A percentile compares a stretch with the other conserved stretches of the same genome.
These are phyloP conservation scores for Xiphophorus hellerii DNA, from an alignment of 2,113 vertebrate genomes.

Conservation along the genomic window DNA sequence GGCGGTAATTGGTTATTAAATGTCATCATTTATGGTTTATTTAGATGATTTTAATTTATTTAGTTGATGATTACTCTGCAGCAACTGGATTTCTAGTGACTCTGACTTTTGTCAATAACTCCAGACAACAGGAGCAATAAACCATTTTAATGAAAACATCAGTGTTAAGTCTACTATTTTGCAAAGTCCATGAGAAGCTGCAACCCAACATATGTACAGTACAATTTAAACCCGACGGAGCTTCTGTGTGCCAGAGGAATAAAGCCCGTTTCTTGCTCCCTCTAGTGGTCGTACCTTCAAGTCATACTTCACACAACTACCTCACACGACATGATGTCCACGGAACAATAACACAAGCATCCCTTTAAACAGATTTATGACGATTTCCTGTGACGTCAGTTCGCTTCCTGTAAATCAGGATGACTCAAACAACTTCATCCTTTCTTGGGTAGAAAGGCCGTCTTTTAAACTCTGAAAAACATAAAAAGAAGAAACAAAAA, in stretches of 20 bases:
- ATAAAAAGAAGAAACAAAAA: slow-evolving; percentile 18
- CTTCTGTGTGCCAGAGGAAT: background rate
- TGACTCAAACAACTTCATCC: slow-evolving; percentile 89
- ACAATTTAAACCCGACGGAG: background rate
- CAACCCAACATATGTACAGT: background rate
- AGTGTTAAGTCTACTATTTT: background rate
- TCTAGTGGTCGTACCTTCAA: slow-evolving; percentile 42
- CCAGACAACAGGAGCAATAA: background rate
- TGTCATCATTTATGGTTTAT: too few species aligned
- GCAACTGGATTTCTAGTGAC: too few species aligned
- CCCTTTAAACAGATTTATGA: background rate
- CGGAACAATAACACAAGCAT: too few species aligned
- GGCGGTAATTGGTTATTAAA: too few species aligned
- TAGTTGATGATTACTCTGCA: too few species aligned
- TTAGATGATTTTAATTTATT: too few species aligned
- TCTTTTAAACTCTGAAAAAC: slow-evolving; percentile 89
- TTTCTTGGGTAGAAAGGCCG: slow-evolving; percentile 90
- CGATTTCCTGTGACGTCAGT: background rate
- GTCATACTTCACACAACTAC: background rate
- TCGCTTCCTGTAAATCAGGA: slow-evolving; percentile 36
- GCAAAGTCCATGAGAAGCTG: background rate
- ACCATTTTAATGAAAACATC: background rate
- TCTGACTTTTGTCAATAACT: background rate
- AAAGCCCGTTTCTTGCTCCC: slow-evolving; percentile 28
- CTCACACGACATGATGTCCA: background rate